A percentile compares a stretch with the other conserved stretches of the same genome.
Evolutionary conservation across 1,140 invertebrate species (phyloP).

Genomic region (Heliothis virescens): DNA sequence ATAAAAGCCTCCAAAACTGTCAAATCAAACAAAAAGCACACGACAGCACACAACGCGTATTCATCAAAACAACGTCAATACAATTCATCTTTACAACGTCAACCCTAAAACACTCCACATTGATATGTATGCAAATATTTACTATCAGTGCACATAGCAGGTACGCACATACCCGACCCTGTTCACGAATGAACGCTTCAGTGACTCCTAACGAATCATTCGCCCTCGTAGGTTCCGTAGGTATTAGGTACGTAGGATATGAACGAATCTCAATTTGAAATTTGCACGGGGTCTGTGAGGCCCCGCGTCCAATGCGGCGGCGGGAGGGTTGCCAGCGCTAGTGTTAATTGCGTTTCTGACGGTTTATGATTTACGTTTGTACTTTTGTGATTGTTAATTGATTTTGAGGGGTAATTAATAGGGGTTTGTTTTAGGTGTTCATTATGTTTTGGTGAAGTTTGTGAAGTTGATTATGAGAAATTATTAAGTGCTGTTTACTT

Average conservation of each 20-base stretch:
- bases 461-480: not conserved
- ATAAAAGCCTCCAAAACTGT: too few relatives aligned
- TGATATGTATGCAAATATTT: constrained; percentile 84
- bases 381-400: constrained; percentile 52
- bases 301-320: constrained; percentile 57
- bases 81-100: constrained; percentile 56
- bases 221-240: constrained; percentile 68
- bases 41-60: constrained; percentile 45
- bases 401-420: constrained; percentile 41
- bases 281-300: constrained; percentile 64
- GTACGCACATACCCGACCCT: constrained; percentile 75
- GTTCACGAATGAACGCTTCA: constrained; percentile 79
- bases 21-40: not conserved
- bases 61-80: constrained; percentile 63
- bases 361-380: constrained; percentile 60
- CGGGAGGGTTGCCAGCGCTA: constrained; percentile 59
- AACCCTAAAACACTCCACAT: constrained; percentile 59
- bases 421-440: constrained; percentile 7
- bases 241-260: constrained; percentile 60
- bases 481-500: not conserved
- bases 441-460: not conserved
- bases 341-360: constrained; percentile 81
- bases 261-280: constrained; percentile 71
- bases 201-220: constrained; percentile 83
- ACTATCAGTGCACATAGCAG: constrained; percentile 77